Base-by-base conservation (phyloP, 2,113 vertebrate genomes). In the Theristicus caerulescens region DNA sequence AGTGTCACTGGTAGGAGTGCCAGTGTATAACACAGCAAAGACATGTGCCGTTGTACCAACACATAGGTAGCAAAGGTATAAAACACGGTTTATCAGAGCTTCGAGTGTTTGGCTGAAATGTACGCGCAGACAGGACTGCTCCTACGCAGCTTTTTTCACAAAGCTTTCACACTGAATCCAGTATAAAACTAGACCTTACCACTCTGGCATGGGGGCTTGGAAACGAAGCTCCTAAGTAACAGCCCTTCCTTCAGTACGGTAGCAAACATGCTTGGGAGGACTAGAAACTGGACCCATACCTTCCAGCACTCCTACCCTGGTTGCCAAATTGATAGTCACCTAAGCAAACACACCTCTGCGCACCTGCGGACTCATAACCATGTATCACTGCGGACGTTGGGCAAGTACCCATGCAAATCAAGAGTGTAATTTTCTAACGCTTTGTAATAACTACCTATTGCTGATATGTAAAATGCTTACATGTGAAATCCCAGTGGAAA, bases 341-440 rank as follows among this genome's bases (percentile, higher is more conserved):
- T 51, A 4, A 52, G 69, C 31, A 65, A 46, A 34, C 2, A 5
- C 38, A 18, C 4, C 38, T 38, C 24, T 0, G 0, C 17, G 34
- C 20, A 34, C 29, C 51, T 81, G 25, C 4, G 2, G 18, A 26
- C 64, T 69, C 66, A 40, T 7, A 58, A 4, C 27, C 59, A 11
- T 0, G 0, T 6, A 12, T 4, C 38, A 8, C 9, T 29, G n/a
- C 2, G 4, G 55, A 65, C 79, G 16, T 0, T 20, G 59, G 40
- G 24, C 27, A 57, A 19, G 46, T 18, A 38, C 19, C 11, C 1
- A 0, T 16, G 40, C 6, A 5, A 58, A 70, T 36, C 51, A 42
- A n/a, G 26, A 40, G 29, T 9, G 2, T 18, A 3, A 47, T 69
- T 88, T 79, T 47, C 54, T 72, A 11, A 51, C 25, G 20, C 20